Conservation (phyloP, 2,888 invertebrate species). For the Atrina japonica region DNA sequence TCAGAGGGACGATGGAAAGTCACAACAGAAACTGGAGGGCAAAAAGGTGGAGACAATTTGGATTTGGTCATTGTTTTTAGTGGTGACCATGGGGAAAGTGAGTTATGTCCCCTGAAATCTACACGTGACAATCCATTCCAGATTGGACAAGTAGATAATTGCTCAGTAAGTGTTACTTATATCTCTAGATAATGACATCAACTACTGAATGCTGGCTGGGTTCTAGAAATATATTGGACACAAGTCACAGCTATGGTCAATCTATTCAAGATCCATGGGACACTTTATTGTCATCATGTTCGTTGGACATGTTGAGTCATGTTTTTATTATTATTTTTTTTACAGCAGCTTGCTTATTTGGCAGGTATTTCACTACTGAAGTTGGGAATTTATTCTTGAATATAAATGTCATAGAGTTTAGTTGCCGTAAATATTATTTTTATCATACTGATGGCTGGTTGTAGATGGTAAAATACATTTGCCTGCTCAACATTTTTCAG, state of each 20-base stretch:
- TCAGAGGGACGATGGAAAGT: constrained; percentile 71
- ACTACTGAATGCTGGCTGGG: neutral
- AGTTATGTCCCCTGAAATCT: constrained; percentile 54
- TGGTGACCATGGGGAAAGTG: constrained; percentile 67
- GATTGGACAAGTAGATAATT: constrained; percentile 63
- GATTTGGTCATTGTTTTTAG: constrained; percentile 69
- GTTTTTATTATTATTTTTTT: too few relatives aligned
- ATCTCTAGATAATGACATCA: neutral
- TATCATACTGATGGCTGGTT: too few relatives aligned
- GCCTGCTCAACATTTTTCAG: too few relatives aligned
- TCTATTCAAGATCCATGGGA: too few relatives aligned
- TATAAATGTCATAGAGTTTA: too few relatives aligned
- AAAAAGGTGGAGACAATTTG: constrained; percentile 56
- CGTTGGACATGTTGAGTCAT: too few relatives aligned
- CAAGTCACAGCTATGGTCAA: neutral
- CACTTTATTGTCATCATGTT: too few relatives aligned
- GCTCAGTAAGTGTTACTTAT: constrained; percentile 66
- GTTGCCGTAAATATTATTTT: too few relatives aligned
- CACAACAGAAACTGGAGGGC: constrained; percentile 64
- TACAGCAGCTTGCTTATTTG: too few relatives aligned
- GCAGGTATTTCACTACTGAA: too few relatives aligned
- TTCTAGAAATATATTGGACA: neutral
- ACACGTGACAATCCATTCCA: constrained; percentile 59
- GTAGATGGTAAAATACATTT: too few relatives aligned
- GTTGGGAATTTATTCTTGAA: too few relatives aligned